Evolutionary conservation across 2,888 invertebrate genomes (phyloP).

Genomic region (Clanis bilineata): DNA sequence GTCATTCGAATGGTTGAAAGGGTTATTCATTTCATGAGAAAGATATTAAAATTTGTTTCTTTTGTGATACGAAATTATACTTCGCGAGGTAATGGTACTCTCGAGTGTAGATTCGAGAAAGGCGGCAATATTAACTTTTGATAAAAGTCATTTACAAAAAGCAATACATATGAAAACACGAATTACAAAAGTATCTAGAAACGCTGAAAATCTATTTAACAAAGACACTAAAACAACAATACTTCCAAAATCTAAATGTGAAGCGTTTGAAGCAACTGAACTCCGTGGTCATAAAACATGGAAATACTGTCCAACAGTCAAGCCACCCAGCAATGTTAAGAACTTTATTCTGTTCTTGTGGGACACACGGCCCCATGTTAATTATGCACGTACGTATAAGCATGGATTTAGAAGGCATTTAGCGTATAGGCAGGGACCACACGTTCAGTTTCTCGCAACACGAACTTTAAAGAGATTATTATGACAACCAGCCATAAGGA

Average conservation of each 20-base stretch:
- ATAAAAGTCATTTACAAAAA: too few species aligned
- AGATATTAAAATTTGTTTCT: neutral
- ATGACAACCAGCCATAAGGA: constrained; percentile 55
- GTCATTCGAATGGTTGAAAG: neutral
- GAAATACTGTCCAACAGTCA: too few species aligned
- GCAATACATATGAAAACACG: too few species aligned
- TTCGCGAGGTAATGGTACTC: neutral
- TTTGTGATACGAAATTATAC: neutral
- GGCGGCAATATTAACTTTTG: too few species aligned
- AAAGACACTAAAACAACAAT: too few species aligned
- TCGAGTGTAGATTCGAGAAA: too few species aligned
- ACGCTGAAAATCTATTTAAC: too few species aligned
- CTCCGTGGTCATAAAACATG: too few species aligned
- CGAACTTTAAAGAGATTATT: constrained; percentile 51
- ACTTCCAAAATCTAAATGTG: too few species aligned
- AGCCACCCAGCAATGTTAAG: neutral
- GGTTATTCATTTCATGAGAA: neutral
- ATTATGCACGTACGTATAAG: constrained; percentile 23
- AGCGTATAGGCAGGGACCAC: constrained; percentile 33
- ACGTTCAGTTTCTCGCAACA: constrained; percentile 41
- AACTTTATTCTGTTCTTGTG: constrained; percentile 22
- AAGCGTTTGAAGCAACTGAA: too few species aligned
- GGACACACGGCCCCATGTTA: constrained; percentile 21
- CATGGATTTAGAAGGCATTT: constrained; percentile 24
- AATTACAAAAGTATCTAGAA: too few species aligned